Base-by-base conservation (phyloP, 2,797 vertebrate genomes). In the Megaceryle alcyon region DNA sequence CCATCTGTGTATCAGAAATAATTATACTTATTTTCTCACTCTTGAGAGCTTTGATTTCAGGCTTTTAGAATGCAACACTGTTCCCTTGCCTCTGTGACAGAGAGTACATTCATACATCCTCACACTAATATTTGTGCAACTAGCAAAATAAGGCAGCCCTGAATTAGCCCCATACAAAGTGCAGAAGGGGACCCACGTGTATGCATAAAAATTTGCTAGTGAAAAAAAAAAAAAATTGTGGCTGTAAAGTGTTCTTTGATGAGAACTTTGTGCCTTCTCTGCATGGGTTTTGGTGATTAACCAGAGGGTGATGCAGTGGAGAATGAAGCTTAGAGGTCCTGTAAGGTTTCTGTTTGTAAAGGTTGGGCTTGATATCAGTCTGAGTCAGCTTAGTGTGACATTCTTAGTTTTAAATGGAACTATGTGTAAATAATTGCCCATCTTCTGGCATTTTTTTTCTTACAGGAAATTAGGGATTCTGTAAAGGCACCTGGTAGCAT, bases 1-100 rank as follows among this genome's bases (percentile, higher is more conserved):
- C 88, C 39, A 35, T 82, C 39, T 76, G 59, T 79, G 82, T 76
- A 81, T 83, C 73, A 84, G 84, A 82, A 90, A 82, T 82, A 90
- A 54, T 63, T 59, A n/a, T 29, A 23, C 23, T 90, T 79, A 17
- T 33, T 86, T 92, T 88, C 31, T 89, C 23, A 49, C 35, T 80
- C 33, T 46, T 35, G 35, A 85, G 14, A 86, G 33, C 57, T 68
- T 65, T 90, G 37, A n/a, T 51, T 80, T 61, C 29, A 46, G 57
- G 21, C 53, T 83, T 65, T 33, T 76, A 43, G 43, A 80, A 51
- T 41, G 51, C 56, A 16, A 14, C 65, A 25, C 7, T 18, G 15
- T 82, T 91, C 92, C 33, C 33, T 81, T 81, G 80, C 43, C 49
- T 59, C 53, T 86, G 28, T 82, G 31, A 57, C 29, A 65, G 75